phyloP scores from a whole-genome alignment of 2,888 invertebrate genomes.

The Drosophila colorata region DNA sequence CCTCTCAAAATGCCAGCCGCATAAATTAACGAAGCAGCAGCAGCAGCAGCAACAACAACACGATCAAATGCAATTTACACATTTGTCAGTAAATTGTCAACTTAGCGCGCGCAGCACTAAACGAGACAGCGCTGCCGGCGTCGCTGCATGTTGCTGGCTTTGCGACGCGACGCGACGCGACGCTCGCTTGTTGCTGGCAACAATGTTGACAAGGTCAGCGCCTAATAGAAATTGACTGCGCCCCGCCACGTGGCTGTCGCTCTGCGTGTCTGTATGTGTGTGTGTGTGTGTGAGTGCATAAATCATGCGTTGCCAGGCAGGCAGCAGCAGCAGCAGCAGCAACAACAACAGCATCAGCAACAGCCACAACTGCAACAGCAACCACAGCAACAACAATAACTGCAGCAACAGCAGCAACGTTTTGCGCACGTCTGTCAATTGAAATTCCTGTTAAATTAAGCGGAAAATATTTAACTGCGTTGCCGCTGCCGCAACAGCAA shows the following conservation, averaged over 20 bases:
- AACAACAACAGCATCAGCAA: slow-evolving; percentile 11
- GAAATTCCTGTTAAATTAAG: slow-evolving; percentile 84
- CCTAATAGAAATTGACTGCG: slow-evolving; percentile 75
- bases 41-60: slow-evolving; percentile 46
- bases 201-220: slow-evolving; percentile 82
- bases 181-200: slow-evolving; percentile 61
- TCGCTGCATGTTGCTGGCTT: slow-evolving; percentile 57
- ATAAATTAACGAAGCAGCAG: slow-evolving; percentile 68
- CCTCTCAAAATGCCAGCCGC: slow-evolving; percentile 74
- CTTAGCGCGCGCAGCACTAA: slow-evolving; percentile 73
- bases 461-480: slow-evolving; percentile 82
- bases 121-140: slow-evolving; percentile 48
- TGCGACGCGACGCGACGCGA: too few relatives aligned
- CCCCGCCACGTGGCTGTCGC: slow-evolving; percentile 46
- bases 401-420: slow-evolving; percentile 33
- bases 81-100: slow-evolving; percentile 83
- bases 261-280: slow-evolving; percentile 22
- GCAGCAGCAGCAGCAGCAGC: slow-evolving; percentile 4
- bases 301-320: slow-evolving; percentile 68
- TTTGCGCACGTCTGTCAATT: slow-evolving; percentile 80
- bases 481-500: slow-evolving; percentile 32
- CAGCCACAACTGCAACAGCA: neutral
- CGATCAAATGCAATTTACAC: slow-evolving; percentile 79
- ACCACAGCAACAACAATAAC: slow-evolving; percentile 17
- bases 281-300: slow-evolving; percentile 68